Conservation (phyloP, 2,113 vertebrate species). For the Spea bombifrons region DNA sequence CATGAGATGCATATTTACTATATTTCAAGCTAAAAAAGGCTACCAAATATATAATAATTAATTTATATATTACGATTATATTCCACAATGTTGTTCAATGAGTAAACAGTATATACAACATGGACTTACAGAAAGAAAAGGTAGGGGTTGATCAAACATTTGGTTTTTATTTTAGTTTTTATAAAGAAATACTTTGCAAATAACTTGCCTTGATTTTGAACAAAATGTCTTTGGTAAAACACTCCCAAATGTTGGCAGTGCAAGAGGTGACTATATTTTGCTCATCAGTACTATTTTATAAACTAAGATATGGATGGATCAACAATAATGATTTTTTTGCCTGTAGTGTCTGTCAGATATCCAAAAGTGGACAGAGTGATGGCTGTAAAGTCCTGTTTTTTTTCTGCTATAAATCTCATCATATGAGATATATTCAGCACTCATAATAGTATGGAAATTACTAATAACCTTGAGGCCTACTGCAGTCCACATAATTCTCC, state of each 20-base stretch:
- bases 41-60: too few relatives aligned
- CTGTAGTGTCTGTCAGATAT: neutral
- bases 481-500: neutral
- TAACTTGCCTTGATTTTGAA: neutral
- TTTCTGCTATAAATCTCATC: neutral
- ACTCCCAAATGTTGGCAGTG: neutral
- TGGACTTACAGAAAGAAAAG: too few relatives aligned
- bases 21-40: too few relatives aligned
- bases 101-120: too few relatives aligned
- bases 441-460: constrained; percentile 4
- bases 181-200: too few relatives aligned
- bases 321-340: neutral
- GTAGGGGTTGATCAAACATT: too few relatives aligned
- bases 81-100: too few relatives aligned
- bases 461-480: constrained; percentile 3
- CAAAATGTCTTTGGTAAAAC: neutral
- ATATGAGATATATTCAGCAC: neutral
- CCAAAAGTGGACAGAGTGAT: neutral
- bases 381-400: neutral
- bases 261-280: neutral
- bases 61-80: too few relatives aligned
- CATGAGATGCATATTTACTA: too few relatives aligned
- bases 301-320: neutral
- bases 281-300: neutral
- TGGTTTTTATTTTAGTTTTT: too few relatives aligned